Conservation (phyloP, 2,888 invertebrate genomes). For the Itoplectis maculator region DNA sequence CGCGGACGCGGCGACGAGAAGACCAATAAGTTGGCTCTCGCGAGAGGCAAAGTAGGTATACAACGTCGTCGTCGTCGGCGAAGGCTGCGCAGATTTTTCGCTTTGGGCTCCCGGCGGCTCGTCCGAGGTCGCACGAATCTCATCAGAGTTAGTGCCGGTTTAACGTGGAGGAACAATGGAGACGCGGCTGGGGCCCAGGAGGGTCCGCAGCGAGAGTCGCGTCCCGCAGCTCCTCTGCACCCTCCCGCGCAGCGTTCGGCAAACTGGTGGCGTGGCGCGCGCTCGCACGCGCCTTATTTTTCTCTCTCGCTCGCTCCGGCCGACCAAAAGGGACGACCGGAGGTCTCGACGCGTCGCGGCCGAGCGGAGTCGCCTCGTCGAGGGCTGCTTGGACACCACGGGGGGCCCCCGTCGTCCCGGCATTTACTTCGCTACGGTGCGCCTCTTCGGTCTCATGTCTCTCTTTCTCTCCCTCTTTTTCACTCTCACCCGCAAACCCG, state of each 20-base stretch:
- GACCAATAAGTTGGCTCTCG: not conserved
- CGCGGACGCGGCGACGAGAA: constrained; percentile 25
- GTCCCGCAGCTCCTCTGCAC: constrained; percentile 38
- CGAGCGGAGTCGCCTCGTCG: constrained; percentile 49
- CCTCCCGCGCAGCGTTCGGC: constrained; percentile 31
- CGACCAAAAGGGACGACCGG: constrained; percentile 43
- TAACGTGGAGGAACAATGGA: constrained; percentile 75
- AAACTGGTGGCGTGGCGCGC: constrained; percentile 63
- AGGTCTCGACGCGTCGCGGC: constrained; percentile 11
- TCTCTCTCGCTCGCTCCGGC: too few species aligned
- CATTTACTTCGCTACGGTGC: constrained; percentile 32
- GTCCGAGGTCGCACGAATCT: constrained; percentile 71
- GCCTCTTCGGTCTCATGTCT: not conserved
- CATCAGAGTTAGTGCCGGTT: constrained; percentile 78
- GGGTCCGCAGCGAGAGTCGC: constrained; percentile 40
- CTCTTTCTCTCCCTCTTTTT: constrained; percentile 25
- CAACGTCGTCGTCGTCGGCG: constrained; percentile 7
- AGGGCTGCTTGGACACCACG: constrained; percentile 56
- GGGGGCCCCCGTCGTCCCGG: constrained; percentile 29
- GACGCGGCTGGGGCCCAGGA: not conserved
- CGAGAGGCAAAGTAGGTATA: constrained; percentile 43
- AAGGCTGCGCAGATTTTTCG: constrained; percentile 14
- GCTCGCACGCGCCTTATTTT: constrained; percentile 54
- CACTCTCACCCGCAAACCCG: constrained; percentile 10
- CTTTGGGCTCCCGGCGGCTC: constrained; percentile 29